phyloP scores from a whole-genome alignment of 1,140 invertebrate species.

The Drosophila nebulosa region DNA sequence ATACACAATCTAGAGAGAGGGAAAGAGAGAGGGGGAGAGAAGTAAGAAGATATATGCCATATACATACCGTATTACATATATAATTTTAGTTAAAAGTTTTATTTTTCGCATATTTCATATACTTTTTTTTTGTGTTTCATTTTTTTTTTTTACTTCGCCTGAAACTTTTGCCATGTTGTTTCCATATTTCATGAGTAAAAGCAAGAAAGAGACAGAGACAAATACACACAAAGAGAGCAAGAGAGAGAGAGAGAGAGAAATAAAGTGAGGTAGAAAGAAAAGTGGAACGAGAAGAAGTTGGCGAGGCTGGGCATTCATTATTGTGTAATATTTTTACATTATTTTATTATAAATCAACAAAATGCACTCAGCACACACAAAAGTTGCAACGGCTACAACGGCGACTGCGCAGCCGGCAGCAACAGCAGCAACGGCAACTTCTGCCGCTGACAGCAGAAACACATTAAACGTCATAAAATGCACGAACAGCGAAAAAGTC shows the following conservation, averaged over 20 bases:
- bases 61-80: conserved; percentile 55
- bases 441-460: conserved; percentile 73
- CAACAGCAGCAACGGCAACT: conserved; percentile 25
- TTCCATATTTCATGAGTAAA: conserved; percentile 71
- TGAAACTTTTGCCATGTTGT: conserved; percentile 61
- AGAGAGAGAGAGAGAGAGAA: conserved; percentile 1
- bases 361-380: conserved; percentile 70
- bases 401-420: conserved; percentile 11
- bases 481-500: conserved; percentile 66
- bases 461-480: conserved; percentile 79
- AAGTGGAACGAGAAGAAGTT: not conserved
- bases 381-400: conserved; percentile 57
- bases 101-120: conserved; percentile 77
- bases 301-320: conserved; percentile 62
- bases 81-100: conserved; percentile 79
- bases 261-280: no score
- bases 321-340: conserved; percentile 80
- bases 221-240: conserved; percentile 29
- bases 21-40: not conserved
- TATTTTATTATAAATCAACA: conserved; percentile 80
- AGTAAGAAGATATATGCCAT: conserved; percentile 36
- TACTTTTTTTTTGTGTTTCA: conserved; percentile 39
- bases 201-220: conserved; percentile 30
- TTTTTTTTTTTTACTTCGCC: conserved; percentile 29
- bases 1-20: not conserved